These are phyloP conservation scores for Trisateles emortualis DNA, from an alignment of 2,888 invertebrate species.

Conservation along the genomic window DNA sequence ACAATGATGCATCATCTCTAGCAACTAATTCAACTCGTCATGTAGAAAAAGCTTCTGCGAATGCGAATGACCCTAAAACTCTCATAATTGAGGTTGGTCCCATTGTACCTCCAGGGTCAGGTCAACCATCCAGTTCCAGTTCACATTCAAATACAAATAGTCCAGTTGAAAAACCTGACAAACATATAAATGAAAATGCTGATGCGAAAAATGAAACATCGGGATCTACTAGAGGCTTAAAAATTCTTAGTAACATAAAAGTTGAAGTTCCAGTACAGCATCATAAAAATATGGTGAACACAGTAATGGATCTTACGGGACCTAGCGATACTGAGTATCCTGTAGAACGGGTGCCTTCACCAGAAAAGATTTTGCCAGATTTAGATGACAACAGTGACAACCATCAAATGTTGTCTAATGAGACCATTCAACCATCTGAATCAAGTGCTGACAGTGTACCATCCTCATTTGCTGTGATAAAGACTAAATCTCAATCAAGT, in stretches of 20 bases:
- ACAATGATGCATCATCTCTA: slow-evolving; percentile 54
- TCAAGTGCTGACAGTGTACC: slow-evolving; percentile 62
- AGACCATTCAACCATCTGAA: slow-evolving; percentile 61
- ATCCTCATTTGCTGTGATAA: slow-evolving; percentile 79
- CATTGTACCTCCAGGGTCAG: slow-evolving; percentile 53
- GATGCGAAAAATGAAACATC: slow-evolving; percentile 61
- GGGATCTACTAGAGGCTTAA: slow-evolving; percentile 74
- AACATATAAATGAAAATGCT: slow-evolving; percentile 45
- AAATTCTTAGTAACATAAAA: slow-evolving; percentile 84
- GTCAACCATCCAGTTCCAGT: slow-evolving; percentile 20
- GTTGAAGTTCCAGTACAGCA: slow-evolving; percentile 84
- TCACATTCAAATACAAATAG: slow-evolving; percentile 31
- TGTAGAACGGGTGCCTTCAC: slow-evolving; percentile 57
- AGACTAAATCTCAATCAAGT: slow-evolving; percentile 73
- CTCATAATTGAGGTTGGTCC: slow-evolving; percentile 80
- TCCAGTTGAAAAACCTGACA: slow-evolving; percentile 42
- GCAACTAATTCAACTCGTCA: slow-evolving; percentile 46
- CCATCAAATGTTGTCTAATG: slow-evolving; percentile 54
- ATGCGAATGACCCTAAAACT: slow-evolving; percentile 69
- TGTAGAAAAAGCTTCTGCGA: slow-evolving; percentile 58
- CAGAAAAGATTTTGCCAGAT: slow-evolving; percentile 78
- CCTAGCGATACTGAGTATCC: slow-evolving; percentile 69
- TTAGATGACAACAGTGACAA: slow-evolving; percentile 70
- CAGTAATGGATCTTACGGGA: slow-evolving; percentile 79
- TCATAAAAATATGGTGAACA: slow-evolving; percentile 79